Evolutionary conservation across 2,888 invertebrate genomes (phyloP), one percentile per base, ranked within the genome.

Genomic region (Melanostoma scalare): DNA sequence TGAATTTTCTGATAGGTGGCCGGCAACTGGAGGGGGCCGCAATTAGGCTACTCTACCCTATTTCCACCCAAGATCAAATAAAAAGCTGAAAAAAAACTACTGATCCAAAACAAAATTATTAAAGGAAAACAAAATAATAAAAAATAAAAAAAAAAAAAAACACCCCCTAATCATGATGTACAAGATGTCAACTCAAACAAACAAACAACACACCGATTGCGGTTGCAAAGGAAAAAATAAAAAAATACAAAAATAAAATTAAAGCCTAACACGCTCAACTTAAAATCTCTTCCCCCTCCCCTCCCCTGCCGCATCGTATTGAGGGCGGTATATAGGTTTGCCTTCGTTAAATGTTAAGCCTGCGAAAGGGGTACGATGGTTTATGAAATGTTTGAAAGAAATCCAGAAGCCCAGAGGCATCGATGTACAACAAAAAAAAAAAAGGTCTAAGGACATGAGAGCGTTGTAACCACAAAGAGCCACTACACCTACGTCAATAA

Each of bases 151-250:
- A 20, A 20, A 20, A 20, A 20, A 20, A 20, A 20, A 0, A 20
- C 67, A 68, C 44, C 55, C 67, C 61, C 68, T 63, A 79, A 73
- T 79, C 73, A 55, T 79, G 61, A 73, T 73, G 61, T 63, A 73
- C 68, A 79, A 68, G 73, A 79, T 79, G 79, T 79, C 73, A 73
- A 73, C 73, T 73, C 42, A 68, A 63, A 68, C 76, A 76, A 76
- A 61, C 76, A 76, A 50, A 20, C 20, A 20, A 20, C 20, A 20
- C 55, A 55, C 61, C 76, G 61, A 63, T 77, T 69, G 69, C 56
- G 69, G 69, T 20, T 20, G 20, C 20, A 20, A 20, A 20, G 20
- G 20, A 20, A 20, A 20, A 20, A 20, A 20, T 20, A 20, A 20
- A 20, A 20, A 20, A 20, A 20, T 20, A 20, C 55, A 58, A 42